These are phyloP conservation scores for Paraescarpia echinospica DNA, from an alignment of 1,140 invertebrate species.

Conservation along the genomic window DNA sequence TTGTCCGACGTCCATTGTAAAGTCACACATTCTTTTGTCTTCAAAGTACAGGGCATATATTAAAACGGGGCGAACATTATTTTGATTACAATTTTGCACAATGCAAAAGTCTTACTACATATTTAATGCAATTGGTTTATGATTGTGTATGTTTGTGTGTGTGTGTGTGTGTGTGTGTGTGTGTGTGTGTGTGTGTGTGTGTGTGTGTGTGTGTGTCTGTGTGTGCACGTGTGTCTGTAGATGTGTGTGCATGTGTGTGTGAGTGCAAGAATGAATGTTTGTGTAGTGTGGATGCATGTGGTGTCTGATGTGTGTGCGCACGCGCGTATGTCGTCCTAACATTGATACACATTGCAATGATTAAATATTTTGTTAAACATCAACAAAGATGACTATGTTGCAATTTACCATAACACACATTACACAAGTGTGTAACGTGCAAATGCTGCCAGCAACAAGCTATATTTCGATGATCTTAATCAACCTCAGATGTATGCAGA, in stretches of 20 bases:
- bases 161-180: not conserved
- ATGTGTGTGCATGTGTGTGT: too few relatives aligned
- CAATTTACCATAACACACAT: not conserved
- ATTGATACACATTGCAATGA: too few relatives aligned
- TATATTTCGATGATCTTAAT: too few relatives aligned
- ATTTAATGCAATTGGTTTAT: too few relatives aligned
- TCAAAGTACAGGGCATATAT: not conserved
- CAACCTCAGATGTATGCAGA: not conserved
- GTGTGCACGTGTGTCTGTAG: too few relatives aligned
- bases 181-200: not conserved
- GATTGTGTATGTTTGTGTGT: not conserved
- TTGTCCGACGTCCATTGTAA: slow-evolving; percentile 65
- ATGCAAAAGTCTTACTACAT: not conserved
- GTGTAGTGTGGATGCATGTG: too few relatives aligned
- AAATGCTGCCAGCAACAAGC: not conserved
- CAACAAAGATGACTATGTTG: not conserved
- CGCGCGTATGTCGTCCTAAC: too few relatives aligned
- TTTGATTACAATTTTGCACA: not conserved
- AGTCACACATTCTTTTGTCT: slow-evolving; percentile 26
- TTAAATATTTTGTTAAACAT: not conserved
- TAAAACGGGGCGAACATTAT: not conserved
- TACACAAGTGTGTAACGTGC: not conserved
- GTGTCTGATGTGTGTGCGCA: too few relatives aligned
- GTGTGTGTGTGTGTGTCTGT: too few relatives aligned
- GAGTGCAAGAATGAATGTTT: too few relatives aligned